Percentiles rank a stretch among this genome's conserved stretches.
phyloP scores from a whole-genome alignment of 2,797 vertebrate genomes.

The Clarias laeviceps region DNA sequence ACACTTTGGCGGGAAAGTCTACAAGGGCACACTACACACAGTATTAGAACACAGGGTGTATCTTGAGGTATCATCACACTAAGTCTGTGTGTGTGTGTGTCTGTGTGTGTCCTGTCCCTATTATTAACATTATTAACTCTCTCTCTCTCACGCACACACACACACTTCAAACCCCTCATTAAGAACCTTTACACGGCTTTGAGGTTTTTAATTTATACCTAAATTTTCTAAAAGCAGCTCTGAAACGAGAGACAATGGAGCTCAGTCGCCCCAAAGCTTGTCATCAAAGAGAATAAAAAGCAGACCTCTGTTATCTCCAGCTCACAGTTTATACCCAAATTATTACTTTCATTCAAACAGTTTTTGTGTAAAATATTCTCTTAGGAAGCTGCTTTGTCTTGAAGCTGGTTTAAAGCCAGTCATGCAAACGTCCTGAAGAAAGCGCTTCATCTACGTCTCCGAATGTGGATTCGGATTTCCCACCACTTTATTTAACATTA shows the following conservation, averaged over 20 bases:
- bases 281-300: not conserved
- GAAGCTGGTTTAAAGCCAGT: not conserved
- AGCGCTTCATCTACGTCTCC: no score
- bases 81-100: conserved; percentile 6
- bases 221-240: not conserved
- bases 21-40: not conserved
- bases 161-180: conserved; percentile 24
- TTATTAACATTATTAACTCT: conserved; percentile 21
- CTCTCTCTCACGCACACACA: not conserved
- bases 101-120: conserved; percentile 22
- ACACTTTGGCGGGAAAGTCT: not conserved
- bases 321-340: not conserved
- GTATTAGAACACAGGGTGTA: not conserved
- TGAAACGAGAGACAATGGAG: not conserved
- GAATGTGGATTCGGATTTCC: no score
- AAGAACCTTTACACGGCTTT: conserved; percentile 21
- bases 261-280: not conserved
- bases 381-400: not conserved
- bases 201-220: conserved; percentile 2
- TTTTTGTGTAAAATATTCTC: not conserved
- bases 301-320: no score
- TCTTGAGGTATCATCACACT: not conserved
- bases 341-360: no score
- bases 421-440: no score
- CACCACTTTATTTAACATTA: not conserved